Evolutionary conservation across 2,797 vertebrate genomes (phyloP), one percentile per base, ranked within the genome.

Genomic region (Lepus townsendii): DNA sequence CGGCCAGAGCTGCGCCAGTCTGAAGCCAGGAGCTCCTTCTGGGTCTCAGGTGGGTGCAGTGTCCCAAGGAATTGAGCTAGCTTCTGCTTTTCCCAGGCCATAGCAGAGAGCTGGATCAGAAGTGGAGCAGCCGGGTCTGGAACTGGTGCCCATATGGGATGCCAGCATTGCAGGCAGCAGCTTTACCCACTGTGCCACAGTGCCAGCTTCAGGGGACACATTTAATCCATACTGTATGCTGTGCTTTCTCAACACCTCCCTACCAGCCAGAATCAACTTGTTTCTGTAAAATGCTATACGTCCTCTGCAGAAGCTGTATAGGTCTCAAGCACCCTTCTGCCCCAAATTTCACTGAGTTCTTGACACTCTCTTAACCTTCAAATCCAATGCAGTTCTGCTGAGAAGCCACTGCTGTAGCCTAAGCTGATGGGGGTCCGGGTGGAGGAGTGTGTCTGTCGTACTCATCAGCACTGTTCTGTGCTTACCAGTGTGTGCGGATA

Each of bases 331-430:
- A 42, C 42, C 42, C 42, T 52, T 73, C 16, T 54, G 62, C n/a
- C 75, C 75, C 66, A 32, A 13, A 66, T 17, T 90, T 57, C 24
- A 76, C 52, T 32, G 54, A 88, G 60, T 88, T 42, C 42, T 42
- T 86, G 65, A 75, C 77, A 72, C 30, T 80, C 76, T 78, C 76
- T 90, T 83, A 84, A 17, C 63, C 26, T 90, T 79, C 35, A 76
- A 11, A 47, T 88, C 35, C 75, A 85, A 78, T 27, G 60, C 35
- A 54, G 32, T 73, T 73, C 13, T 22, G 82, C 38, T 83, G 32
- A 7, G 38, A 87, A 78, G 65, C 30, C 50, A 27, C 30, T 77
- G 71, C 62, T 88, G 54, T 30, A 82, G 60, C 50, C 19, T 91
- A 16, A 17, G 27, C n/a, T 19, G 38, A 0, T 83, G 54, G 54